Base-by-base conservation (phyloP, 1,140 invertebrate genomes). In the Drosophila neocordata region DNA sequence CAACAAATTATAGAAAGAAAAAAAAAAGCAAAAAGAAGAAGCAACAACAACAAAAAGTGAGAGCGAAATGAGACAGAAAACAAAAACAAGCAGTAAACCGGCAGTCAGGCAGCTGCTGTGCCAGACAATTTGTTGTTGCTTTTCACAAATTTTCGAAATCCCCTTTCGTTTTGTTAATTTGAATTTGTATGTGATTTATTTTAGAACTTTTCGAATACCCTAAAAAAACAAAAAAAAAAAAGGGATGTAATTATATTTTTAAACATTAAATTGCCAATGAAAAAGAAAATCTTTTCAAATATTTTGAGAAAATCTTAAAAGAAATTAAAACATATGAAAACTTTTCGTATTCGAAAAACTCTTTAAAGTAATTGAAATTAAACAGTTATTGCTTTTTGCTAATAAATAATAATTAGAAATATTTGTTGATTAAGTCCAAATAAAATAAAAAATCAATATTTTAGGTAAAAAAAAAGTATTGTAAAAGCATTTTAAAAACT, bases 211-310 rank as follows among this genome's bases (percentile, higher is more conserved):
- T 59, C 73, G 57, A 11, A 48, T 18, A 48, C 41, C 9, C 41
- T 11, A 51, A 51, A 22, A 11, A 11, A 22, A 5, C 4, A n/a
- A n/a, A n/a, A n/a, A n/a, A n/a, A n/a, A n/a, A n/a, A n/a, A 13
- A 2, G 1, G 22, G 18, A 22, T 20, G 12, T 11, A 22, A 22
- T 4, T 22, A n/a, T 12, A 55, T 55, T 27, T 27, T 13, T 4
- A 60, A 60, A 63, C 69, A 60, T 44, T 67, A 61, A 85, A 81
- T 85, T 85, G 73, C 48, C 73, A 60, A 8, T 44, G 13, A n/a
- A 41, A 41, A 41, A 6, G n/a, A n/a, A n/a, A n/a, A n/a, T n/a
- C n/a, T n/a, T n/a, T n/a, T n/a, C n/a, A n/a, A n/a, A n/a, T n/a
- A n/a, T n/a, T n/a, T n/a, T n/a, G n/a, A n/a, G n/a, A n/a, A n/a